Conservation (phyloP, 2,113 vertebrate genomes). For the Hemicordylus capensis region DNA sequence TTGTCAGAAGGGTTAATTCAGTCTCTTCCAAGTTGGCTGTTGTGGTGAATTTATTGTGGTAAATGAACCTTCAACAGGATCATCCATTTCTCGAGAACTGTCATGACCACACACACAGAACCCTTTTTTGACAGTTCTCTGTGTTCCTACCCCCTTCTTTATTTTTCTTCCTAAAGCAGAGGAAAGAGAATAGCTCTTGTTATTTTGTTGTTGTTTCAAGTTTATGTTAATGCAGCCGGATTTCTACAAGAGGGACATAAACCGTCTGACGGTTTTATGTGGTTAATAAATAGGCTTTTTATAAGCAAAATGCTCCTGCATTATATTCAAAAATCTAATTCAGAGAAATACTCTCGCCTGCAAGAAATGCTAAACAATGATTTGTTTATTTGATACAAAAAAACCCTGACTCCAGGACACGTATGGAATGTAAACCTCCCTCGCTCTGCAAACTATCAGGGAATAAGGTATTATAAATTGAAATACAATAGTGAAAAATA, state of each 20-base stretch:
- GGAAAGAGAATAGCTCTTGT: conserved; percentile 9
- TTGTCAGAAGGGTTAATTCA: conserved; percentile 63
- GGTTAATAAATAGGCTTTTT: conserved; percentile 71
- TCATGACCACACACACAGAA: conserved; percentile 16
- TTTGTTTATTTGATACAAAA: conserved; percentile 64
- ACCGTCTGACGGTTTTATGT: conserved; percentile 64
- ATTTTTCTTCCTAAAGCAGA: neutral
- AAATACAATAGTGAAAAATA: conserved; percentile 42
- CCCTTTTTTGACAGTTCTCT: conserved; percentile 4
- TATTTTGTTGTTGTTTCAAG: conserved; percentile 12
- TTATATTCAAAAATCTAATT: conserved; percentile 67
- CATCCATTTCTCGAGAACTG: neutral
- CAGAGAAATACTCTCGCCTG: conserved; percentile 37
- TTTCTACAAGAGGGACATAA: conserved; percentile 71
- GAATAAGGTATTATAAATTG: neutral
- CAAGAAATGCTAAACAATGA: conserved; percentile 53
- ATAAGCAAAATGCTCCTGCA: conserved; percentile 59
- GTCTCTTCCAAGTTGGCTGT: conserved; percentile 54
- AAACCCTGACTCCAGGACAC: conserved; percentile 25
- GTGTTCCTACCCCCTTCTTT: conserved; percentile 51
- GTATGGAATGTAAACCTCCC: conserved; percentile 31
- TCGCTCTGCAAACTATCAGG: neutral
- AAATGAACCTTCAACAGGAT: neutral
- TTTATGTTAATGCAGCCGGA: conserved; percentile 62
- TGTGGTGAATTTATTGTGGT: conserved; percentile 12